Conservation (phyloP, 2,113 vertebrate species). For the Balaenoptera acutorostrata region DNA sequence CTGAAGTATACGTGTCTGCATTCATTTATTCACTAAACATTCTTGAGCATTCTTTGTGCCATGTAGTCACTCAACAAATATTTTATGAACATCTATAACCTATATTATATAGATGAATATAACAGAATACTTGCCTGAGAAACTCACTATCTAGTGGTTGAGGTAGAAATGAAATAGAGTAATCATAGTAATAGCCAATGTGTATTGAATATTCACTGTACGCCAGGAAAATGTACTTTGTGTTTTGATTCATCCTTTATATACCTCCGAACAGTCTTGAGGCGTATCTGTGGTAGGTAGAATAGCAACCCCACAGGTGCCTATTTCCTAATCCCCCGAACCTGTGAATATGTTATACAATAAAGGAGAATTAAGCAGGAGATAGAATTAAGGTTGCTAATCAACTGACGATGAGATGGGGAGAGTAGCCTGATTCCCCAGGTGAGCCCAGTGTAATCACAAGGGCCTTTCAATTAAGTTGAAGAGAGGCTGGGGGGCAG, state of each 20-base stretch:
- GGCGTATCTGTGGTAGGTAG: not conserved
- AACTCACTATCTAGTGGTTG: not conserved
- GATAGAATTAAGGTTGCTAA: not conserved
- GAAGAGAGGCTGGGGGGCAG: not conserved
- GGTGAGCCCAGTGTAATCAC: not conserved
- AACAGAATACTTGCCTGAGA: not conserved
- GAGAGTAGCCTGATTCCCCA: not conserved
- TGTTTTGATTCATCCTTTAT: not conserved
- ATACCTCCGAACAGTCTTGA: not conserved
- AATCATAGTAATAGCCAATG: not conserved
- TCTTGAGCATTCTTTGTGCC: not conserved
- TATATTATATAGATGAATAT: not conserved
- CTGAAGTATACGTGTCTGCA: too few relatives aligned
- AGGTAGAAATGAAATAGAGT: not conserved
- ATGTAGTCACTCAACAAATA: not conserved
- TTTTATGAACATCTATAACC: not conserved
- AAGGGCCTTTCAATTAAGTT: not conserved
- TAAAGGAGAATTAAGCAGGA: not conserved
- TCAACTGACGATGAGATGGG: not conserved
- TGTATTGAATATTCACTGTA: not conserved
- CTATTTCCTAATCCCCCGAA: not conserved
- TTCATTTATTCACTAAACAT: not conserved
- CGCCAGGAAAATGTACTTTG: not conserved
- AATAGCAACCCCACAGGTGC: not conserved
- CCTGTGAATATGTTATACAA: not conserved